phyloP scores from a whole-genome alignment of 2,113 vertebrate species.

The Tauraco erythrolophus region DNA sequence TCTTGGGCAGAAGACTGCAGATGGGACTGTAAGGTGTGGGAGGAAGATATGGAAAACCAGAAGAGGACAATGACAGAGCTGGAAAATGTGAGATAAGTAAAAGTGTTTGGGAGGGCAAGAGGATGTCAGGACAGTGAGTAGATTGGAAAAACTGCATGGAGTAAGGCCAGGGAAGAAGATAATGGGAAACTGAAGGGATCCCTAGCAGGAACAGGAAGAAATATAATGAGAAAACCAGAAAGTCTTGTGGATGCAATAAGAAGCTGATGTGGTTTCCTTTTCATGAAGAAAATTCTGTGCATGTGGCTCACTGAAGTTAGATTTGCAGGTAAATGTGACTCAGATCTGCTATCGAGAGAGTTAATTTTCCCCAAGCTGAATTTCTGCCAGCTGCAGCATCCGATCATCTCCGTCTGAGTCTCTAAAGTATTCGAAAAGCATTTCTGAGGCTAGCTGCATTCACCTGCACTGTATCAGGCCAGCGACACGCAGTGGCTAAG shows the following conservation, averaged over 20 bases:
- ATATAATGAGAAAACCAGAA: neutral
- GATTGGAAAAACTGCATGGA: neutral
- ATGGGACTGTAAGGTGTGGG: neutral
- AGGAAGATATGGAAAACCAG: neutral
- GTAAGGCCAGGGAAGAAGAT: neutral
- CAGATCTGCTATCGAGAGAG: neutral
- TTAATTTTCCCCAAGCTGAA: neutral
- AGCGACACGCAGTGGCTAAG: neutral
- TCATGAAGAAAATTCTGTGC: neutral
- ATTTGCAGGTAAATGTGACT: neutral
- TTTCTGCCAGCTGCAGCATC: neutral
- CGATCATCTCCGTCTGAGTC: neutral
- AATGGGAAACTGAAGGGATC: neutral
- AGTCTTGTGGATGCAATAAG: neutral
- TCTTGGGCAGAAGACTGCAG: neutral
- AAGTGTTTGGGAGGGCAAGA: neutral
- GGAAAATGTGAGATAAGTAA: neutral
- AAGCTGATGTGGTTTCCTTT: neutral
- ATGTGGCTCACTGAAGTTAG: neutral
- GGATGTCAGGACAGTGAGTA: neutral
- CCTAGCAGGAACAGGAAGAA: neutral
- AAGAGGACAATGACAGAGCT: neutral
- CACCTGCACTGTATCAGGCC: neutral
- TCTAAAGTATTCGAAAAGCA: neutral
- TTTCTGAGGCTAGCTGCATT: neutral